These are phyloP conservation scores for Andinoacara biseriatus DNA, from an alignment of 2,113 vertebrate genomes.

Conservation along the genomic window DNA sequence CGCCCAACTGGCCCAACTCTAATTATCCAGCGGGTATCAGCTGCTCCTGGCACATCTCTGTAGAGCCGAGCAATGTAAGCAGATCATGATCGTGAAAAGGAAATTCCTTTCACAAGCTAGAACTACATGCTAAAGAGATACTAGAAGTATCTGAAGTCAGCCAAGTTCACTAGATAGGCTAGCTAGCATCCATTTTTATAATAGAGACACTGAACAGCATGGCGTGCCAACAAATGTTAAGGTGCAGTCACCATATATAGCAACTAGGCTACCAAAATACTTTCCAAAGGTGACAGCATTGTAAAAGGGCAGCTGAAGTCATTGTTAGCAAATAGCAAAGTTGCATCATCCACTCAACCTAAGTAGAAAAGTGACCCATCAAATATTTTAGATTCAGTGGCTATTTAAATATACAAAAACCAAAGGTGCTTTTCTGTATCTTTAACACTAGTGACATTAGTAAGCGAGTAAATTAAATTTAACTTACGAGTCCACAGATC, in stretches of 20 bases:
- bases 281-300: background rate
- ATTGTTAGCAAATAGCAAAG: background rate
- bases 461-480: too few species aligned
- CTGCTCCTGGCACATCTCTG: conserved; percentile 92
- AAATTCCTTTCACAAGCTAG: background rate
- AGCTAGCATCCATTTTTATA: background rate
- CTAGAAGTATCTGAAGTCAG: background rate
- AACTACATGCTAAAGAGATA: background rate
- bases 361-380: background rate
- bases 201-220: background rate
- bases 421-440: background rate
- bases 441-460: background rate
- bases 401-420: background rate
- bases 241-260: background rate
- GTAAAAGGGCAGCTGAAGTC: background rate
- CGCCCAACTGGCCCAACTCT: conserved; percentile 90
- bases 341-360: background rate
- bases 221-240: background rate
- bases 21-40: conserved; percentile 93
- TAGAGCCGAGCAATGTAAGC: conserved; percentile 84
- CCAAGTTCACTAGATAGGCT: background rate
- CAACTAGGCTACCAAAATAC: background rate
- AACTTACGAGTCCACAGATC: too few species aligned
- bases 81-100: too few species aligned
- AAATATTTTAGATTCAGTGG: background rate